These are phyloP conservation scores for Galagoides demidoff DNA, from an alignment of 2,797 vertebrate species.

Conservation along the genomic window DNA sequence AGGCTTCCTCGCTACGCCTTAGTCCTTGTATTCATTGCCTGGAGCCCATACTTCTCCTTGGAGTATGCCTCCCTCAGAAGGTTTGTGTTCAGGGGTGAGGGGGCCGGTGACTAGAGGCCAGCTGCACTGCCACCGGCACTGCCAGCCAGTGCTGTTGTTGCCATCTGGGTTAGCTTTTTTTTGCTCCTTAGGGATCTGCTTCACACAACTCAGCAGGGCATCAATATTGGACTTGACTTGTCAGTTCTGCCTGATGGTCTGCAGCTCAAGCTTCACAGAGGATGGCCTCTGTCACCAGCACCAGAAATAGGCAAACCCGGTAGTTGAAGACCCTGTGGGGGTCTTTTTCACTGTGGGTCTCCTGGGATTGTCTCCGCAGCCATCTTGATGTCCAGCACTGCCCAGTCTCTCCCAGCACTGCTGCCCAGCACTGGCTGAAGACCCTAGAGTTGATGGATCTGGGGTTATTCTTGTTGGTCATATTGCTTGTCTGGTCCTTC, in stretches of 20 bases:
- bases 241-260: constrained; percentile 94
- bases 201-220: constrained; percentile 93
- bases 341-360: constrained; percentile 94
- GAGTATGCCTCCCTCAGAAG: constrained; percentile 90
- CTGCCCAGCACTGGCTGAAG: constrained; percentile 94
- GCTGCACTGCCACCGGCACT: rapidly evolving
- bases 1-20: constrained; percentile 91
- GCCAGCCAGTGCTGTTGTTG: constrained; percentile 77
- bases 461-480: constrained; percentile 97
- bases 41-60: constrained; percentile 89
- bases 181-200: constrained; percentile 94
- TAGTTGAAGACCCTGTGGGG: constrained; percentile 96
- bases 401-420: constrained; percentile 95
- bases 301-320: constrained; percentile 90
- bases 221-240: constrained; percentile 97
- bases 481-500: constrained; percentile 96
- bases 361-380: constrained; percentile 95
- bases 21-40: constrained; percentile 89
- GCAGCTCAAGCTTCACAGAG: constrained; percentile 94
- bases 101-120: not conserved
- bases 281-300: constrained; percentile 90
- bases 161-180: constrained; percentile 88
- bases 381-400: constrained; percentile 96
- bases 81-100: constrained; percentile 90
- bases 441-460: constrained; percentile 97